Conservation (phyloP, 35 echinoderm and acorn worm genomes). For the Apostichopus japonicus region DNA sequence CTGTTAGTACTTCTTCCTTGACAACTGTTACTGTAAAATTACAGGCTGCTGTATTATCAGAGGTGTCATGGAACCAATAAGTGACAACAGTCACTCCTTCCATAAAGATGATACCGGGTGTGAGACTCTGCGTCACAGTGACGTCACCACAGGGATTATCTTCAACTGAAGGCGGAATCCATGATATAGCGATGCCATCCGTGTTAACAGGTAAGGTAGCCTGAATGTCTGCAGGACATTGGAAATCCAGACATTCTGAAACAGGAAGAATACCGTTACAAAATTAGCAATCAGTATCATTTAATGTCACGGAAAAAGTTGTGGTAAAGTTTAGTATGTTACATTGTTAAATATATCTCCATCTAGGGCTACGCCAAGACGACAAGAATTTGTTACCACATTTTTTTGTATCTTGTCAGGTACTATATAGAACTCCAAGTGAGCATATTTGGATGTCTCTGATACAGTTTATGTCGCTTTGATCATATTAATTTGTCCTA, state of each 20-base stretch:
- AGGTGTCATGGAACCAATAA: neutral
- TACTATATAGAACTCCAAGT: too few species aligned
- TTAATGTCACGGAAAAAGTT: too few species aligned
- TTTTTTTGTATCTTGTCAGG: too few species aligned
- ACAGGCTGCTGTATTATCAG: neutral
- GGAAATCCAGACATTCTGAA: slow-evolving; percentile 13
- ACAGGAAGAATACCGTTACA: neutral
- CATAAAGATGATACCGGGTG: neutral
- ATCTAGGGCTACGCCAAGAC: too few species aligned
- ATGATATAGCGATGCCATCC: neutral
- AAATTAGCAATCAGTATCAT: too few species aligned
- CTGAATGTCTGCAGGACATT: slow-evolving; percentile 6
- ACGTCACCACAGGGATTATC: neutral
- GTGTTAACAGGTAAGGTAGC: neutral
- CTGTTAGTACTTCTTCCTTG: neutral
- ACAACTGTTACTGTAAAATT: slow-evolving; percentile 6
- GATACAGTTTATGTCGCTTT: too few species aligned
- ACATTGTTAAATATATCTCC: too few species aligned
- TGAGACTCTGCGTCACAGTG: neutral
- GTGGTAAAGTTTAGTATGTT: too few species aligned
- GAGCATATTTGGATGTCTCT: too few species aligned
- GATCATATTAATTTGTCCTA: too few species aligned
- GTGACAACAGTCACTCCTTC: neutral
- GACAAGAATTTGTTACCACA: too few species aligned
- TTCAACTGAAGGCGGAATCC: neutral